Percentiles rank a stretch among this genome's conserved stretches.
Conservation (phyloP, 1,140 invertebrate species). For the Globodera ellingtonae region DNA sequence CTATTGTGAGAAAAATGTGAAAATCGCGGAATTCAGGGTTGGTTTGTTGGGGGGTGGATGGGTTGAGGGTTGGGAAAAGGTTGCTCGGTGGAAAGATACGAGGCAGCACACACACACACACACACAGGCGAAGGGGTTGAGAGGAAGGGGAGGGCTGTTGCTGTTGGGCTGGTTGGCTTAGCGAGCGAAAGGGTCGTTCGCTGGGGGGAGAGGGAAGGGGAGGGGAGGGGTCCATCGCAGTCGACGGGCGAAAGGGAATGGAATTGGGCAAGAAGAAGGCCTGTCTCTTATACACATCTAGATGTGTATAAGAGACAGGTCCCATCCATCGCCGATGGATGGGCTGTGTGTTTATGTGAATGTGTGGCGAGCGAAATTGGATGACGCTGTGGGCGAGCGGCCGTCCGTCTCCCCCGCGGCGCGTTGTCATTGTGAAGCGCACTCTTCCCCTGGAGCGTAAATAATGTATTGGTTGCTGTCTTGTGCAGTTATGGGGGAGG, state of each 20-base stretch:
- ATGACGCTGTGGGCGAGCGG: not conserved
- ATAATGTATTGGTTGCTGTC: not conserved
- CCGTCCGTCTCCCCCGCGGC: not conserved
- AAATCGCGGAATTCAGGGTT: conserved; percentile 13
- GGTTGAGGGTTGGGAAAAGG: conserved; percentile 3
- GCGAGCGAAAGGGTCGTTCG: not conserved
- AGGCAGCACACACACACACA: not conserved
- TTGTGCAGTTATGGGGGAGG: not conserved
- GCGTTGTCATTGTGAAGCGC: not conserved
- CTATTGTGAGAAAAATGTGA: conserved; percentile 6
- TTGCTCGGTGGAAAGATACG: not conserved
- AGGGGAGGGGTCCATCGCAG: not conserved
- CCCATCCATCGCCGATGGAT: not conserved
- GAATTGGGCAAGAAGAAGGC: conserved; percentile 9
- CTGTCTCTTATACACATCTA: too few species aligned
- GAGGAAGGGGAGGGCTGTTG: conserved; percentile 14
- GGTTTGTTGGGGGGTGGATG: conserved; percentile 14
- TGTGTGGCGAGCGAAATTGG: not conserved
- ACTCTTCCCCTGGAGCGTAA: not conserved
- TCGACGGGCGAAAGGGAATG: not conserved
- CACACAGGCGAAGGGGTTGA: conserved; percentile 1
- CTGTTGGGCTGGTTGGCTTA: conserved; percentile 4
- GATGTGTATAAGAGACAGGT: too few species aligned
- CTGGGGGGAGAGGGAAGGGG: not conserved
- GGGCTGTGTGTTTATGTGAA: not conserved